Evolutionary conservation across 2,888 invertebrate genomes (phyloP), one percentile per base, ranked within the genome.

Genomic region (Metalampra italica): DNA sequence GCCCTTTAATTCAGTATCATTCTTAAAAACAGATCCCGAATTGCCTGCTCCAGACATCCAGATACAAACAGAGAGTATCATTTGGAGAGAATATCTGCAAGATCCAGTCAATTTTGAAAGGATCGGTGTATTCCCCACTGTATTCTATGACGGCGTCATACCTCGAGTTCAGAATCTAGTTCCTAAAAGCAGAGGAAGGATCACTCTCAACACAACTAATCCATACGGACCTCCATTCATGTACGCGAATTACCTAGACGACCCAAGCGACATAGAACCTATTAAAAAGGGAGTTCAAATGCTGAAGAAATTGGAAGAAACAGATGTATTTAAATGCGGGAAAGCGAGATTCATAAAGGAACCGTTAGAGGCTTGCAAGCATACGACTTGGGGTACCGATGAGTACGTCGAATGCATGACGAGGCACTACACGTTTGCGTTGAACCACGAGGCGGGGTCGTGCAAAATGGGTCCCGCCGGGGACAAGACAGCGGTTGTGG

Each of bases 221-320:
- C 95, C 95, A 0, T 86, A 90, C 62, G 93, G 93, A 0, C 82
- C 90, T 41, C 96, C 96, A 0, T 65, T 93, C 22, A 91, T 96
- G 40, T 91, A 92, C 60, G 91, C 95, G 0, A 93, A 92, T 50
- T 93, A 92, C 46, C 92, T 92, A 51, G 82, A 75, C 0, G 90
- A 91, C 38, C 78, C 90, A 42, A 82, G 88, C 0, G 95, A 95
- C 66, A 59, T 93, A 0, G 67, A 86, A 14, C 82, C 90, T 5
- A 69, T 94, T 47, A 75, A 93, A 0, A 90, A 90, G 63, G 93
- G 92, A 0, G 84, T 92, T 7, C 89, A 90, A 60, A 91, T 92
- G 47, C 82, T 91, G 9, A 58, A 92, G 30, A 82, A 86, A 15
- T 71, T 94, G 4, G 90, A 92, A 43, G 63, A 90, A 4, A 93